A percentile compares a stretch with the other conserved stretches of the same genome.
phyloP scores from a whole-genome alignment of 2,797 vertebrate species.

The Rousettus madagascariensis region DNA sequence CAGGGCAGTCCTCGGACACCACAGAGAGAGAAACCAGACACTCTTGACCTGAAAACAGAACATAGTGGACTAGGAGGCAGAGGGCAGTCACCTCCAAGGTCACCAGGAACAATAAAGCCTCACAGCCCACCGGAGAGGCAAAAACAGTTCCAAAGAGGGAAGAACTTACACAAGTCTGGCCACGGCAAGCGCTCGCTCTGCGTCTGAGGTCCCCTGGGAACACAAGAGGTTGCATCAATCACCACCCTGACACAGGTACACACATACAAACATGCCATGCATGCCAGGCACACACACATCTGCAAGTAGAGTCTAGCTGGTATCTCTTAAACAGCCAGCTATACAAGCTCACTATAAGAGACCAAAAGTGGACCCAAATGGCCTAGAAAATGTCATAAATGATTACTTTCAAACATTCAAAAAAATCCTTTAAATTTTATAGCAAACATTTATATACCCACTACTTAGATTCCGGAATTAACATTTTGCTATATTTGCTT shows the following conservation, averaged over 20 bases:
- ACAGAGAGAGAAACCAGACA: not conserved
- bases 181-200: slow-evolving; percentile 92
- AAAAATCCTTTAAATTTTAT: not conserved
- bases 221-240: slow-evolving; percentile 62
- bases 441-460: slow-evolving; percentile 5
- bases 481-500: slow-evolving; percentile 17
- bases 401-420: slow-evolving; percentile 5
- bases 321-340: not conserved
- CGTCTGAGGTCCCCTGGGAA: slow-evolving; percentile 93
- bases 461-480: not conserved
- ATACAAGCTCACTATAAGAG: not conserved
- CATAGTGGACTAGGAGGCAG: not conserved
- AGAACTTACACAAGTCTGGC: slow-evolving; percentile 94
- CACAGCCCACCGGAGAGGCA: not conserved
- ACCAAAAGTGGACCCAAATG: not conserved
- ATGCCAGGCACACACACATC: not conserved
- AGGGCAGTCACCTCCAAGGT: not conserved
- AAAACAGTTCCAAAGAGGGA: not conserved
- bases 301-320: not conserved
- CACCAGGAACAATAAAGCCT: not conserved
- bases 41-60: slow-evolving; percentile 5
- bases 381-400: not conserved
- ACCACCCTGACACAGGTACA: slow-evolving; percentile 41
- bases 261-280: not conserved
- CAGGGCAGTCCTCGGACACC: not conserved